These are phyloP conservation scores for Salvelinus fontinalis DNA, from an alignment of 2,113 vertebrate genomes.

Conservation along the genomic window DNA sequence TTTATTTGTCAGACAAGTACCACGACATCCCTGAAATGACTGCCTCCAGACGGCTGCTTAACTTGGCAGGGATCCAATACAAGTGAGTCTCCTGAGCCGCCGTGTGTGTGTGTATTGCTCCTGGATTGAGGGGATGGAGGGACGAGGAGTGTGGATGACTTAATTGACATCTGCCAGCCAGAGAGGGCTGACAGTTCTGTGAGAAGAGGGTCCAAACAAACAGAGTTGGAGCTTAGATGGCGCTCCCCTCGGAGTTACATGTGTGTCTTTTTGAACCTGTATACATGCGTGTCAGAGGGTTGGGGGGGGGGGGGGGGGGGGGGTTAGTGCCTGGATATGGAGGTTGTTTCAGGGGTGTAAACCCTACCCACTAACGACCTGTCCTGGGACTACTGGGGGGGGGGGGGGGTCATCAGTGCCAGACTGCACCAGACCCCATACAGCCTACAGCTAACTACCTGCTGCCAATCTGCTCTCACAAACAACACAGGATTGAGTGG, in stretches of 20 bases:
- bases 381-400: background rate
- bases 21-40: constrained; percentile 82
- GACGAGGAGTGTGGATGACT: background rate
- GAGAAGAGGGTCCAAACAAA: background rate
- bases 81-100: constrained; percentile 71
- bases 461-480: too few species aligned
- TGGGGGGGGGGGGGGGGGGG: too few species aligned
- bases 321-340: background rate
- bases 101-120: background rate
- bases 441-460: too few species aligned
- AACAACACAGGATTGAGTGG: too few species aligned
- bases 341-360: background rate
- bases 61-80: constrained; percentile 80
- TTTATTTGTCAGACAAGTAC: constrained; percentile 95
- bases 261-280: background rate
- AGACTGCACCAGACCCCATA: too few species aligned
- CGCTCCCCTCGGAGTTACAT: background rate
- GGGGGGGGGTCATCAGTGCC: background rate
- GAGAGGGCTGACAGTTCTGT: background rate
- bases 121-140: background rate
- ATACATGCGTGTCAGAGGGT: background rate
- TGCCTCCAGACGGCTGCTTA: constrained; percentile 84
- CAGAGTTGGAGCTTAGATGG: background rate
- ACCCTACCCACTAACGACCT: background rate
- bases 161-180: background rate